phyloP scores from a whole-genome alignment of 2,888 invertebrate genomes.

The Phengaris arion region DNA sequence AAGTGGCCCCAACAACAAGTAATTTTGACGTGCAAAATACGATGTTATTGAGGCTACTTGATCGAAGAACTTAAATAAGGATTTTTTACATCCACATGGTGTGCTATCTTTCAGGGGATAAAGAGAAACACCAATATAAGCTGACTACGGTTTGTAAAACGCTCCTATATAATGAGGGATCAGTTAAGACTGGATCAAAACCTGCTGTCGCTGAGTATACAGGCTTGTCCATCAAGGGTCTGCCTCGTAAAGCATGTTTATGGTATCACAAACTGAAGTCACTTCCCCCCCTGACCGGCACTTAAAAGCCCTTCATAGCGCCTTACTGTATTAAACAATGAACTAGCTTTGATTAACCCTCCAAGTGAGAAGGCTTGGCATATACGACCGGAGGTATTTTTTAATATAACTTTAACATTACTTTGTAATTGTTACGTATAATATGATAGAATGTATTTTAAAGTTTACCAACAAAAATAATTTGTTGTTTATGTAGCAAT shows the following conservation, averaged over 20 bases:
- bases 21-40: background rate
- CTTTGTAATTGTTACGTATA: too few relatives aligned
- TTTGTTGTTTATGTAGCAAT: too few relatives aligned
- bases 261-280: constrained; percentile 53
- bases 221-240: constrained; percentile 45
- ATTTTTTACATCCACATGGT: background rate
- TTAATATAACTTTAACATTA: too few relatives aligned
- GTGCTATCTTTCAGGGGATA: background rate
- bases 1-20: too few relatives aligned
- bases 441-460: too few relatives aligned
- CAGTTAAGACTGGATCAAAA: background rate
- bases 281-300: constrained; percentile 42
- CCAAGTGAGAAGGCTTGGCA: background rate
- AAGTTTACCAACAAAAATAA: too few relatives aligned
- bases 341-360: background rate
- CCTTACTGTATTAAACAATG: constrained; percentile 32
- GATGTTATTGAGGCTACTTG: background rate
- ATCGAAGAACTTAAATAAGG: background rate
- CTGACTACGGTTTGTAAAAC: background rate
- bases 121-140: background rate
- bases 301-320: constrained; percentile 34
- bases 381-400: background rate
- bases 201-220: constrained; percentile 1
- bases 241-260: constrained; percentile 57
- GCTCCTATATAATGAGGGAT: background rate